Base-by-base conservation (phyloP, 2,888 invertebrate species). In the Euclidia mi region DNA sequence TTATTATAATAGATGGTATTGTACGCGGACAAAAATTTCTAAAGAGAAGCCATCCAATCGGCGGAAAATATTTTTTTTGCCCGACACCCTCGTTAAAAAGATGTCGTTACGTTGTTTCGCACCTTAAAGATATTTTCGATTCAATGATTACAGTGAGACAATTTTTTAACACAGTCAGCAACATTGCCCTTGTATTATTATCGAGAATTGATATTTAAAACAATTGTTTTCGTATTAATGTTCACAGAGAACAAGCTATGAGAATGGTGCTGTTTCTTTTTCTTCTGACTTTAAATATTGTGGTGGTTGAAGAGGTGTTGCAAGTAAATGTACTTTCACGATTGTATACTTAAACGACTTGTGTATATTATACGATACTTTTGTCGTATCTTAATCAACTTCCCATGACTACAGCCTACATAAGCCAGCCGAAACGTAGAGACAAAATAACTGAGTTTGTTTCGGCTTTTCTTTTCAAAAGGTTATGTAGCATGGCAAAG, bases 11-110 rank as follows among this genome's bases (percentile, higher is more conserved):
- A 55, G 66, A 71, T 65, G 62, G 56, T 50, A 49, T 60, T 49
- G 69, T 62, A 73, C 78, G 73, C 44, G 46, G 53, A 61, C 62
- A 71, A 76, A 81, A 61, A 65, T 73, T 79, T 87, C 87, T 82
- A 84, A 89, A 88, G 81, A 81, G 84, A 66, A 79, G 78, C 77
- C 74, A 69, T 77, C 65, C 76, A 79, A 78, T 82, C 70, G 78
- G 56, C 53, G 65, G 71, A 72, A 69, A 79, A 79, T 75, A 75
- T 74, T 50, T 71, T n/a, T 71, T 73, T 77, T 71, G 78, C 62
- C 38, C 60, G 64, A 76, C 75, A 76, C 72, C 69, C 74, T 84
- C 71, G 77, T 82, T 81, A 79, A 72, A n/a, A n/a, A 74, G 71
- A 71, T 70, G 73, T 72, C 68, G 68, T 76, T 76, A 76, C 72